These are phyloP conservation scores for Mionectes macconnelli DNA, from an alignment of 2,113 vertebrate genomes.

Conservation along the genomic window DNA sequence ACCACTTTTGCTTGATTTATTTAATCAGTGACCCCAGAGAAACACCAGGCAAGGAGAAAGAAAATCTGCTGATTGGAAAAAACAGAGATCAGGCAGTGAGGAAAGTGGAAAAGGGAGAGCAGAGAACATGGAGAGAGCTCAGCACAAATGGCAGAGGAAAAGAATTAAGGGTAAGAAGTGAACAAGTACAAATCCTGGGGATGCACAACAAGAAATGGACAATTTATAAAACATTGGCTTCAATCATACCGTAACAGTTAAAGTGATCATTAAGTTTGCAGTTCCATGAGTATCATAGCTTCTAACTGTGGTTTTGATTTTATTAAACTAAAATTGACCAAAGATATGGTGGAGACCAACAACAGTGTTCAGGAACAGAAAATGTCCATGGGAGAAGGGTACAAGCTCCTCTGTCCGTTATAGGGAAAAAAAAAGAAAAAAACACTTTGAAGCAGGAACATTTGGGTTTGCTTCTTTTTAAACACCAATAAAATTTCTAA, in stretches of 20 bases:
- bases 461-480: not conserved
- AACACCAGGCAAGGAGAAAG: not conserved
- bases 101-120: not conserved
- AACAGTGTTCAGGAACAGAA: not conserved
- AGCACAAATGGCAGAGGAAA: not conserved
- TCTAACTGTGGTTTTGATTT: not conserved
- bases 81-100: accelerated
- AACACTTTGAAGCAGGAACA: not conserved
- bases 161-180: not conserved
- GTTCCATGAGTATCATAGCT: not conserved
- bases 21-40: conserved; percentile 21
- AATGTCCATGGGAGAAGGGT: not conserved
- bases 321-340: not conserved
- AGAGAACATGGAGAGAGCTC: not conserved
- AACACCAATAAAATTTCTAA: not conserved
- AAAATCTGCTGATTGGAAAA: conserved; percentile 5
- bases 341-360: not conserved
- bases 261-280: not conserved
- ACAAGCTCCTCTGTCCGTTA: accelerated
- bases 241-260: not conserved
- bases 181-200: not conserved
- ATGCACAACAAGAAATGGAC: not conserved
- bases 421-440: not conserved
- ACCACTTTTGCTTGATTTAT: conserved; percentile 18
- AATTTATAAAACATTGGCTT: not conserved